These are phyloP conservation scores for Acropora yongei DNA, from an alignment of 64 coral and sea anemone genomes.

Conservation along the genomic window DNA sequence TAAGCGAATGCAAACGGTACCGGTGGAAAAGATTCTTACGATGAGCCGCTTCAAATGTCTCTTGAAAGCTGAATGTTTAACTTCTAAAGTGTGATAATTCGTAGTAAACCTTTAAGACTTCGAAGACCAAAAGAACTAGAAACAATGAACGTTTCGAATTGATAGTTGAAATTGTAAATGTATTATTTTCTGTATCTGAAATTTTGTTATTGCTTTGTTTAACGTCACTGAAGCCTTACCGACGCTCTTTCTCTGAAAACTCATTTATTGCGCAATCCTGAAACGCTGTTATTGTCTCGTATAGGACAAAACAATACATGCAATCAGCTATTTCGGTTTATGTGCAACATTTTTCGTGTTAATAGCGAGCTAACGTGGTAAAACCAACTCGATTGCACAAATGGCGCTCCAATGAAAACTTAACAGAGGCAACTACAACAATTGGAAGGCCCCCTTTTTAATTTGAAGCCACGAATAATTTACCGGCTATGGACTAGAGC, in stretches of 20 bases:
- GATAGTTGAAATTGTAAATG: background rate
- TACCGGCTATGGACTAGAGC: background rate
- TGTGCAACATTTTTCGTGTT: background rate
- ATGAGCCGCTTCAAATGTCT: background rate
- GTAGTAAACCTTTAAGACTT: background rate
- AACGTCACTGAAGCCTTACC: background rate
- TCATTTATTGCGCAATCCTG: background rate
- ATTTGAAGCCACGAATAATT: background rate
- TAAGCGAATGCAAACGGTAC: background rate
- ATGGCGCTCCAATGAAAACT: too few relatives aligned
- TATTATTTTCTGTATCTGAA: background rate
- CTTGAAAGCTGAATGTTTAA: background rate
- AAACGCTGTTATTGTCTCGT: background rate
- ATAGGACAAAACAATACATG: conserved; percentile 3
- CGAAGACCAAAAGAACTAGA: background rate
- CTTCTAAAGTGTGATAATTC: background rate
- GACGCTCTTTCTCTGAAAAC: background rate
- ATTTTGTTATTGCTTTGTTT: background rate
- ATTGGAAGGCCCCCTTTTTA: background rate
- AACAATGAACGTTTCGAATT: too few relatives aligned
- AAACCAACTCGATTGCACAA: background rate
- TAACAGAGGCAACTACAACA: too few relatives aligned
- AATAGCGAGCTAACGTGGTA: background rate
- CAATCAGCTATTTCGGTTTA: background rate
- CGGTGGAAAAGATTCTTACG: background rate